Evolutionary conservation across 2,113 vertebrate genomes (phyloP).

Genomic region (Crotalus horridus): DNA sequence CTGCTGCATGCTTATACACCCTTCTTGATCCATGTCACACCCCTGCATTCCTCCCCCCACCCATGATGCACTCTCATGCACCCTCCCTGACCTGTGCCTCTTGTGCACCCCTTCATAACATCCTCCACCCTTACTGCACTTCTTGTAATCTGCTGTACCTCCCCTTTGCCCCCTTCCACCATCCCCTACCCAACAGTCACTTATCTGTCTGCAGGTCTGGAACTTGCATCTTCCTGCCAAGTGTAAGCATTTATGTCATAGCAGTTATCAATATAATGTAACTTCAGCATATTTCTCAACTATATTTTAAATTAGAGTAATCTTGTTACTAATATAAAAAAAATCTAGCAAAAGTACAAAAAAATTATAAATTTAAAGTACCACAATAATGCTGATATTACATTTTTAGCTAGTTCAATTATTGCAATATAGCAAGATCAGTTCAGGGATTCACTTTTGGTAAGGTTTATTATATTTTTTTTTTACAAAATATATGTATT

Average conservation of each 20-base stretch:
- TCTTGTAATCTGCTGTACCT: neutral
- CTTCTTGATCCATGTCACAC: too few species aligned
- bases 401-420: neutral
- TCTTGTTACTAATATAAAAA: neutral
- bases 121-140: neutral
- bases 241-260: neutral
- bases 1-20: too few species aligned
- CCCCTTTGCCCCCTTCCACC: neutral
- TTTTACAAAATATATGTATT: neutral
- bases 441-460: neutral
- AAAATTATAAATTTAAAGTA: neutral
- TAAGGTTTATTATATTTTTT: neutral
- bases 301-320: neutral
- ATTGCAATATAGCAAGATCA: neutral
- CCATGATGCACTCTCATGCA: neutral
- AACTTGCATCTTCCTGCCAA: neutral
- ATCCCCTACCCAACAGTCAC: neutral
- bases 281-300: neutral
- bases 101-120: neutral
- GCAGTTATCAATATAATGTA: neutral
- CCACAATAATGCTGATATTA: neutral
- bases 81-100: neutral
- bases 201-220: neutral
- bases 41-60: neutral
- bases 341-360: neutral